Percentiles rank a stretch among this genome's conserved stretches.
These are phyloP conservation scores for Leptinotarsa undecemlineata DNA, from an alignment of 1,140 invertebrate genomes.

Conservation along the genomic window DNA sequence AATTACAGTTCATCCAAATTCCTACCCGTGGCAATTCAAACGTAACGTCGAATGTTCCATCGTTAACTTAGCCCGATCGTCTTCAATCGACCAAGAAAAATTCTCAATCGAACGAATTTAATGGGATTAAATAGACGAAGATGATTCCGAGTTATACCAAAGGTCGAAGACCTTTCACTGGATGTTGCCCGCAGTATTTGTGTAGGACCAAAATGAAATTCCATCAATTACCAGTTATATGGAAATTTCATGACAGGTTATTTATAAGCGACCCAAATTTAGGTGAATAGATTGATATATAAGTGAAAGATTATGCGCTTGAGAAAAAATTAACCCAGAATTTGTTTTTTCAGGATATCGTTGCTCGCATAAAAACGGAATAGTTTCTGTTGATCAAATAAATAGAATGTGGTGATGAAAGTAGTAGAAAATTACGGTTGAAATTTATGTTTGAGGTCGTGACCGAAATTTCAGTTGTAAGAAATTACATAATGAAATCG, in stretches of 20 bases:
- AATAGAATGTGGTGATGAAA: no score
- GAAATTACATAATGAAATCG: no score
- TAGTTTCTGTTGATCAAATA: no score
- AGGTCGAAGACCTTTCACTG: background rate
- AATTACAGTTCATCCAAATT: background rate
- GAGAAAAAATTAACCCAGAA: no score
- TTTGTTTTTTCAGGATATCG: no score
- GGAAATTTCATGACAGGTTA: background rate
- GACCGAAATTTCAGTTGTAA: no score
- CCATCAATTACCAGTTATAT: background rate
- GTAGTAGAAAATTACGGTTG: no score
- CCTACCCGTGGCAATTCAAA: background rate
- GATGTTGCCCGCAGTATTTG: background rate
- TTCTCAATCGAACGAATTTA: background rate
- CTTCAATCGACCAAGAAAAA: slow-evolving; percentile 5
- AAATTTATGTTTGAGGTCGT: no score
- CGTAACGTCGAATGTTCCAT: background rate
- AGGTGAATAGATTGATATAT: no score
- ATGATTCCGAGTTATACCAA: background rate
- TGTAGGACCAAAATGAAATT: background rate
- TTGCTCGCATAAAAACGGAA: no score
- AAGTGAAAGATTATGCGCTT: no score
- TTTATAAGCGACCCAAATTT: background rate
- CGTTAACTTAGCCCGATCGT: background rate
- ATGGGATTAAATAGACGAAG: background rate